Evolutionary conservation across 2,113 vertebrate genomes (phyloP).

Genomic region (Takifugu bimaculatus): DNA sequence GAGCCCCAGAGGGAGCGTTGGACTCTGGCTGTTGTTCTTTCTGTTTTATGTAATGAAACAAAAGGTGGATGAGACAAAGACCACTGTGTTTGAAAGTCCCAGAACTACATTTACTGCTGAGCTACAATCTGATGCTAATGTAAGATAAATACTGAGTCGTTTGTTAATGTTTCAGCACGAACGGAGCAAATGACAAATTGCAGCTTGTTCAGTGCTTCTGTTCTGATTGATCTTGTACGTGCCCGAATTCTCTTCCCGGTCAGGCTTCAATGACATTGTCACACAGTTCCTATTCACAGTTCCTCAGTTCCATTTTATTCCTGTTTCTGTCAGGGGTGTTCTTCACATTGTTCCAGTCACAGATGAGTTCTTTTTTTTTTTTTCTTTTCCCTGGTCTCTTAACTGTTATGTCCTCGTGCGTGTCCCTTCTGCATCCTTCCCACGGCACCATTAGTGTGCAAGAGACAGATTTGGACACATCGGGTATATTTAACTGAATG

Average conservation of each 20-base stretch:
- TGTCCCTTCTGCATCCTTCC: no score
- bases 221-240: neutral
- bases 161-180: neutral
- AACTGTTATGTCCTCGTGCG: no score
- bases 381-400: no score
- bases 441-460: no score
- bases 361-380: no score
- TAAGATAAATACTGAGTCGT: neutral
- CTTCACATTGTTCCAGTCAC: no score
- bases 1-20: constrained; percentile 12
- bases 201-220: neutral
- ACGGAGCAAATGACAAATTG: neutral
- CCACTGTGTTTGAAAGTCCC: neutral
- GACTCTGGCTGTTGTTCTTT: constrained; percentile 11
- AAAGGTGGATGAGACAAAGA: constrained; percentile 26
- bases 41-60: constrained; percentile 12
- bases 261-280: neutral
- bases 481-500: neutral
- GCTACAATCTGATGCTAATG: constrained; percentile 13
- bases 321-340: no score
- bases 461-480: neutral
- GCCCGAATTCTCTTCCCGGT: neutral
- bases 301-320: neutral
- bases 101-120: constrained; percentile 13
- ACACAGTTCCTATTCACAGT: neutral